Evolutionary conservation across 2,888 invertebrate genomes (phyloP).

Genomic region (Crioceris asparagi): DNA sequence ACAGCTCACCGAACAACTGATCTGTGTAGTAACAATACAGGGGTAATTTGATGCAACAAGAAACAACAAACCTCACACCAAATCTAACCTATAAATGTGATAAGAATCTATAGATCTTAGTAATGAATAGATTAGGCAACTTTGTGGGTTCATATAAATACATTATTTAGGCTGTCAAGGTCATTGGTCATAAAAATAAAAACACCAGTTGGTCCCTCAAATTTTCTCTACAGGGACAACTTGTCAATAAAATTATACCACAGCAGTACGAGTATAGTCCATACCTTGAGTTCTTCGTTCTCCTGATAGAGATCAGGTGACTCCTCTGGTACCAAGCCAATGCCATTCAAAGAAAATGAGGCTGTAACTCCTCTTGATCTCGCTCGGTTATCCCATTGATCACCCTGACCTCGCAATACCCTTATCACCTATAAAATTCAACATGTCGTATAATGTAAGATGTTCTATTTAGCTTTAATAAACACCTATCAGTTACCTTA

Average conservation of each 20-base stretch:
- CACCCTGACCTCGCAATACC: constrained; percentile 75
- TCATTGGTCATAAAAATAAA: too few species aligned
- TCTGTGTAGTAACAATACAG: too few species aligned
- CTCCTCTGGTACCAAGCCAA: constrained; percentile 74
- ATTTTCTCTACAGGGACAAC: too few species aligned
- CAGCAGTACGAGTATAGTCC: too few species aligned
- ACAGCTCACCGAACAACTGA: too few species aligned
- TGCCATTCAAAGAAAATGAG: constrained; percentile 76
- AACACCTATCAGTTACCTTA: constrained; percentile 55
- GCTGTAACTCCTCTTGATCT: constrained; percentile 75
- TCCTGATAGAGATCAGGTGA: constrained; percentile 80
- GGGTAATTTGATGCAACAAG: too few species aligned
- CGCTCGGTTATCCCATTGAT: constrained; percentile 81
- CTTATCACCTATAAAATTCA: constrained; percentile 53
- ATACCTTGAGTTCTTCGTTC: constrained; percentile 81
- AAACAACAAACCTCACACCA: too few species aligned
- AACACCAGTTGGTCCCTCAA: too few species aligned
- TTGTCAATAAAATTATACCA: too few species aligned
- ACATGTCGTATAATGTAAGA: constrained; percentile 34
- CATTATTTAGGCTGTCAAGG: background rate
- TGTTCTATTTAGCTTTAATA: background rate
- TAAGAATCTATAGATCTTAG: too few species aligned
- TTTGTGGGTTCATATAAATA: background rate
- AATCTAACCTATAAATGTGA: too few species aligned
- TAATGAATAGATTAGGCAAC: background rate